Evolutionary conservation across 2,888 invertebrate genomes (phyloP), one percentile per base, ranked within the genome.

Genomic region (Aleiodes leptofemur): DNA sequence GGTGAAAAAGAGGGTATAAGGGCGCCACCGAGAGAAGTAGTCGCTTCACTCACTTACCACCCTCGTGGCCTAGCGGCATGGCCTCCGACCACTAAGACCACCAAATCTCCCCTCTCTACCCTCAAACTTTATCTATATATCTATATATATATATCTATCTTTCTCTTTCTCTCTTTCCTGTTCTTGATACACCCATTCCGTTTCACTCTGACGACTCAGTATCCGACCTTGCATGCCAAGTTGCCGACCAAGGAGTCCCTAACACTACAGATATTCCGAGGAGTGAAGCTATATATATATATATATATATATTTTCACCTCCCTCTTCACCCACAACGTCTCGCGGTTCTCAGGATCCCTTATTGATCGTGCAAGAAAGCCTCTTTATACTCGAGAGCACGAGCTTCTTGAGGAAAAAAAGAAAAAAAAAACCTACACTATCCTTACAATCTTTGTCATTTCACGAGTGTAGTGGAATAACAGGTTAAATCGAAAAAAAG

Each of bases 11-110:
- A 70, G 73, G 76, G 76, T 78, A 82, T 79, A 80, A 77, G 79
- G 76, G 79, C 70, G 69, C 72, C 72, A 76, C 50, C 50, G 31
- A 51, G 50, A 83, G 85, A 86, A 86, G 85, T 85, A 86, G 82
- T 83, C 82, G 83, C 83, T 76, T 84, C 84, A 83, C 84, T 85
- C 85, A 85, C 85, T 85, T 85, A 84, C 85, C 85, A 83, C 84
- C 82, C 84, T 83, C 81, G 73, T 83, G 78, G 80, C 79, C 79
- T 79, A 70, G 78, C 76, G 76, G 80, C 79, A 79, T 77, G 76
- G 81, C 81, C 66, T 82, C 80, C 81, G 79, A 83, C 83, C 83
- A 76, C 80, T 82, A 80, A 80, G 78, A 81, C 81, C 81, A 79
- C 85, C 83, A 82, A 82, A 82, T 38, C 38, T 23, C 23, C 23